Evolutionary conservation across 2,113 vertebrate genomes (phyloP).

Genomic region (Melanerpes formicivorus): DNA sequence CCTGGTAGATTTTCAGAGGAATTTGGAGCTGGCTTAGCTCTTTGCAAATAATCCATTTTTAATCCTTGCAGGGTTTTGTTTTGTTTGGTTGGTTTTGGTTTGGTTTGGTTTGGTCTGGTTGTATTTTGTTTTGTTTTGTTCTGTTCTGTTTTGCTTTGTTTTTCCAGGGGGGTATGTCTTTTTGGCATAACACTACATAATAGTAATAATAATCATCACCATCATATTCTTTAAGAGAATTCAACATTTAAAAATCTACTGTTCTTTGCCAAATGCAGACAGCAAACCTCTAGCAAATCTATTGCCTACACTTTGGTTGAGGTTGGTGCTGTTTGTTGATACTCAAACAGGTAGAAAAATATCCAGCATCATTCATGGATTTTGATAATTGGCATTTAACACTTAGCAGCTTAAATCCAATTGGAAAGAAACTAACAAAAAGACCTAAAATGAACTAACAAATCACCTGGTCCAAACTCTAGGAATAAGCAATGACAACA

Average conservation of each 20-base stretch:
- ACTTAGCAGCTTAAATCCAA: background rate
- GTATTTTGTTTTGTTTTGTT: background rate
- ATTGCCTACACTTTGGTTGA: background rate
- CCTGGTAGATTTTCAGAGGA: background rate
- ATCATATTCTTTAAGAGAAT: background rate
- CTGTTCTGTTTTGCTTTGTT: too few species aligned
- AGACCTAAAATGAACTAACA: background rate
- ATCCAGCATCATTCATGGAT: background rate
- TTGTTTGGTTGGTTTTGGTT: too few species aligned
- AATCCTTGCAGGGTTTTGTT: background rate
- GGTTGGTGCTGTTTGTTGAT: background rate
- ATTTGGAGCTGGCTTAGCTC: background rate
- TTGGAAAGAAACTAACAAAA: background rate
- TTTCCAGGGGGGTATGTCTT: too few species aligned
- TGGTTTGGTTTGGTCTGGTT: background rate
- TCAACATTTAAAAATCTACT: background rate
- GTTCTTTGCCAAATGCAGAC: background rate
- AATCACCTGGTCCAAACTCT: background rate
- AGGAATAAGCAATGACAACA: background rate
- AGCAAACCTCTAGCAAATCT: background rate
- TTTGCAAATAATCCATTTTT: background rate
- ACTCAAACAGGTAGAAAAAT: background rate
- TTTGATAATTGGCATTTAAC: background rate
- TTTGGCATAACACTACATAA: background rate
- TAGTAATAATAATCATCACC: background rate